Evolutionary conservation across 1,140 invertebrate species (phyloP), one percentile per base, ranked within the genome.

Genomic region (Rhyacophila brunnea): DNA sequence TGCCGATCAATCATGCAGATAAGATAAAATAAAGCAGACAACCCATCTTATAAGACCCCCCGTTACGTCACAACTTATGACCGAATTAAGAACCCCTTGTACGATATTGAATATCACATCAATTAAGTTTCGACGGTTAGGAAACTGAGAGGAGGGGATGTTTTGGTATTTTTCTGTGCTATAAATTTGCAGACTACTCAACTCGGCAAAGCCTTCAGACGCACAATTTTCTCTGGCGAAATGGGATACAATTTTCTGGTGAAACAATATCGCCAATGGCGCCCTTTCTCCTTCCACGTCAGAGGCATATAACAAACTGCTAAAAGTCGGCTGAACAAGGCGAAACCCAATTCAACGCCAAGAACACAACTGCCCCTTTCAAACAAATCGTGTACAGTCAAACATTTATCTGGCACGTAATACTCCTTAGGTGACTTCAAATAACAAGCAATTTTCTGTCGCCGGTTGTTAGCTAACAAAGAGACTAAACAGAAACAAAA

Each of bases 221-320:
- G 56, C 61, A 63, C 56, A 59, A 54, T 54, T 53, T 32, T 38
- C 28, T 17, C 50, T 10, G 38, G 36, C 34, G 36, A 47, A 56
- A 56, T 23, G 43, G 32, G 53, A 56, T 44, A 56, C 53, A 56
- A 47, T 42, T 32, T 28, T 17, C 43, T 23, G 46, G 43, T 54
- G 23, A 54, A 54, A 54, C 51, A 54, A 54, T 47, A 47, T 35
- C 42, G 32, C 53, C 53, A 14, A 10, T 17, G 49, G 54, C 60
- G 43, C 35, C 23, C 35, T 28, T 28, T 28, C 23, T 28, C 19
- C 13, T 17, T 32, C 35, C 28, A 50, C 56, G 56, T 63, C 62
- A 64, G 50, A 40, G 34, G 9, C 57, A 60, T 42, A 47, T 60
- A 58, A 63, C 61, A 54, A 58, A 62, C 60, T 58, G 61, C 46